Evolutionary conservation across 2,888 invertebrate genomes (phyloP).

Genomic region (Cerastis leucographa): DNA sequence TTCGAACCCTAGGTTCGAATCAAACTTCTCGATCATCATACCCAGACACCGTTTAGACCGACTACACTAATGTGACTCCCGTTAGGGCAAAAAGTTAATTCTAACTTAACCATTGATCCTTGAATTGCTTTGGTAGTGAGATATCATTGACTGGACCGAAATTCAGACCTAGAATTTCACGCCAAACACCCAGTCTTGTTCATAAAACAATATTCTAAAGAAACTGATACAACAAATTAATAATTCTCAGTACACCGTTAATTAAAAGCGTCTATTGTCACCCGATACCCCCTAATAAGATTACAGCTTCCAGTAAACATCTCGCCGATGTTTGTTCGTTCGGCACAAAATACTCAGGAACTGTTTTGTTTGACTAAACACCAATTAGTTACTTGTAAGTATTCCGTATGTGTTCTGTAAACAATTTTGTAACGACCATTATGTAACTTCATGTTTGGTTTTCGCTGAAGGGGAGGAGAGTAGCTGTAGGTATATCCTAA

Average conservation of each 20-base stretch:
- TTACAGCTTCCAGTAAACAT: conserved; percentile 41
- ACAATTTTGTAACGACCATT: conserved; percentile 23
- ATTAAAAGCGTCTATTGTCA: conserved; percentile 37
- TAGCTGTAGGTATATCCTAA: neutral
- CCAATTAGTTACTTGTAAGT: conserved; percentile 54
- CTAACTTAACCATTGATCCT: neutral
- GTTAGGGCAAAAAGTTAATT: neutral
- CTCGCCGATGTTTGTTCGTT: conserved; percentile 32
- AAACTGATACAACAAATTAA: conserved; percentile 30
- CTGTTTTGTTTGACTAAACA: conserved; percentile 57
- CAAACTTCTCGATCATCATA: too few relatives aligned
- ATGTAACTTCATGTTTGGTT: neutral
- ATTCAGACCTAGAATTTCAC: neutral
- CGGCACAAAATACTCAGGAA: conserved; percentile 37
- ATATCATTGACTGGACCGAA: neutral
- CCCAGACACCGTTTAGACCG: too few relatives aligned
- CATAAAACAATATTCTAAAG: neutral
- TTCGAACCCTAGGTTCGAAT: too few relatives aligned
- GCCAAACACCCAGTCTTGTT: too few relatives aligned
- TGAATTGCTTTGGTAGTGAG: neutral
- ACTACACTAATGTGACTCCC: neutral
- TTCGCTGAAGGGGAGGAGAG: neutral
- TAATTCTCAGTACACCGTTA: conserved; percentile 3
- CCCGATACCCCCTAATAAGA: conserved; percentile 41
- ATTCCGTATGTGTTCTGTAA: conserved; percentile 36